Base-by-base conservation (phyloP, 37 sponge, comb jelly and placozoan species). In the Diacarnus erythraeanus region DNA sequence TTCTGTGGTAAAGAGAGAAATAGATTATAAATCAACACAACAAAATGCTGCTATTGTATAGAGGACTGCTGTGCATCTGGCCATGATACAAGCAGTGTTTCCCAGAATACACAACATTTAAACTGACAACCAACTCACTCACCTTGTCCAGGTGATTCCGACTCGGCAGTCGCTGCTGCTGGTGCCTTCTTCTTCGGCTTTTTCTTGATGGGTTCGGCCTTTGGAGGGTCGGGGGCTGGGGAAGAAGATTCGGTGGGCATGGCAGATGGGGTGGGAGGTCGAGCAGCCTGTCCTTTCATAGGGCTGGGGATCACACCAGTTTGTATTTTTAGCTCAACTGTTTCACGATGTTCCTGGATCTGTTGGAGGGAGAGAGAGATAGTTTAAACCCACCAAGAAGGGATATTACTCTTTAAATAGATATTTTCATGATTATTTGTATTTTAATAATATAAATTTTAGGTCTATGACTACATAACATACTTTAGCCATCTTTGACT, bases 401-500 rank as follows among this genome's bases (percentile, higher is more conserved):
- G 17, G 17, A 54, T 54, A 54, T 54, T 17, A 54, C 56, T 20
- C 17, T 54, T 54, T 17, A 54, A 54, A 54, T 10, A 54, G 56
- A 54, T 20, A 20, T 10, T 20, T 54, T 17, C 17, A 17, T 17
- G 17, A 20, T 17, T 17, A 54, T 59, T 59, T 59, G 27, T 17
- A 3, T 27, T 59, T 4, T 10, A 59, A 4, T 17, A 10, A 59
- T 10, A 59, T 3, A 4, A 27, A 3, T 4, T 27, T 59, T n/a
- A n/a, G n/a, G n/a, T n/a, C n/a, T n/a, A n/a, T n/a, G n/a, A n/a
- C n/a, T n/a, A n/a, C n/a, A n/a, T n/a, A 30, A 30, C 66, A 2
- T 59, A 80, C 81, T 70, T 70, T 95, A 18, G 89, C 77, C 87
- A 86, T 88, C 63, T 95, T 97, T 40, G 83, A 75, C 61, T 93